phyloP scores from a whole-genome alignment of 2,888 invertebrate genomes.

The Tryphoninae sp. region DNA sequence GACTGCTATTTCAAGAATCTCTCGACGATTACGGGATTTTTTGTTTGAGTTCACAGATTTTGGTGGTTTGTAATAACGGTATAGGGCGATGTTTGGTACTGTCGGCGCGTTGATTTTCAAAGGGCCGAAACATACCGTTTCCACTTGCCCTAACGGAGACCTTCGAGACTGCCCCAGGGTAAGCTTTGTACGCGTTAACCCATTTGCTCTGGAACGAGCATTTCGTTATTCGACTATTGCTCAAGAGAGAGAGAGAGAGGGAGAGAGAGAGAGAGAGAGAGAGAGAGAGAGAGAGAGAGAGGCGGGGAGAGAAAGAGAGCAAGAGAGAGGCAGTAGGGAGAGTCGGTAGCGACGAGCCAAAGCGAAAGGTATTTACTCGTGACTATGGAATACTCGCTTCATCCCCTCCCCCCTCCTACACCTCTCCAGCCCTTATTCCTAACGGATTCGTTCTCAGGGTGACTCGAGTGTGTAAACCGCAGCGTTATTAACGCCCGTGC shows the following conservation, averaged over 20 bases:
- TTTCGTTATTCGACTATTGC: slow-evolving; percentile 30
- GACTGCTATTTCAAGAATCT: too few species aligned
- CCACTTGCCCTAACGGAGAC: slow-evolving; percentile 1
- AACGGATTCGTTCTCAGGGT: slow-evolving; percentile 11
- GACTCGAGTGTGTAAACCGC: slow-evolving; percentile 38
- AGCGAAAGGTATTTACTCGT: slow-evolving; percentile 33
- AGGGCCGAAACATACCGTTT: slow-evolving; percentile 25
- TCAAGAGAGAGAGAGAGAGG: too few species aligned
- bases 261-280: too few species aligned
- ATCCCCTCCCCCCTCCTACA: neutral
- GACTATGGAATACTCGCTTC: slow-evolving; percentile 31
- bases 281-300: too few species aligned
- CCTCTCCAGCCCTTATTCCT: neutral
- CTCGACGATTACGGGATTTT: neutral
- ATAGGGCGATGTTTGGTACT: slow-evolving; percentile 36
- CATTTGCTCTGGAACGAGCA: slow-evolving; percentile 24
- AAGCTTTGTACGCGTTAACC: slow-evolving; percentile 36
- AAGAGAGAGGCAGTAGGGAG: too few species aligned
- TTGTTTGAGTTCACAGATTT: neutral
- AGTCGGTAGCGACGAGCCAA: neutral
- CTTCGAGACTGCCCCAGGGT: neutral
- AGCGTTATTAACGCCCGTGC: slow-evolving; percentile 56
- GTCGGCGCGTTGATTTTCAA: slow-evolving; percentile 23
- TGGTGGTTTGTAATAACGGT: slow-evolving; percentile 13
- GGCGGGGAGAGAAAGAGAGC: too few species aligned